These are phyloP conservation scores for Listrodromus nycthemerus DNA, from an alignment of 2,888 invertebrate species.

Conservation along the genomic window DNA sequence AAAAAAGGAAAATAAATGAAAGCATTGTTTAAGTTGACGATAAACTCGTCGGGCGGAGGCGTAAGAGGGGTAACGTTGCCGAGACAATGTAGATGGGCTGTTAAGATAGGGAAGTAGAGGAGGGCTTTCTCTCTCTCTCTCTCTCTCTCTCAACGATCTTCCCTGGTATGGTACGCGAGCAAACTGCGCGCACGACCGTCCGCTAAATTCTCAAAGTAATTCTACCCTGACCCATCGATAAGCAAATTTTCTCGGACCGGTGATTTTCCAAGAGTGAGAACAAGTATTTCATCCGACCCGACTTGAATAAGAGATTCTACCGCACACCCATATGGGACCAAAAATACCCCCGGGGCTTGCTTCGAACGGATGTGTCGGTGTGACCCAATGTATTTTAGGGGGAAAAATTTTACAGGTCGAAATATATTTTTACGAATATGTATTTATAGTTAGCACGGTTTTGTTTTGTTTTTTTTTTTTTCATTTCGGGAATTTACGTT, in stretches of 20 bases:
- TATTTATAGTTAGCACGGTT: too few relatives aligned
- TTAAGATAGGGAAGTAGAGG: conserved; percentile 80
- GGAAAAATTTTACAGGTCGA: too few relatives aligned
- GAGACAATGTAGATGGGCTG: conserved; percentile 83
- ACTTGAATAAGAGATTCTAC: background rate
- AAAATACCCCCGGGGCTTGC: background rate
- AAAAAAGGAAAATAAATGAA: conserved; percentile 69
- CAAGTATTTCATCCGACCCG: conserved; percentile 8
- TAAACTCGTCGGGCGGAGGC: conserved; percentile 73
- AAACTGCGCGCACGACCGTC: conserved; percentile 19
- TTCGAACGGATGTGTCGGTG: too few relatives aligned
- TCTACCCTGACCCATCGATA: conserved; percentile 50
- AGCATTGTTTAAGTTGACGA: conserved; percentile 76
- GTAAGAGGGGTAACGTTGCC: conserved; percentile 70
- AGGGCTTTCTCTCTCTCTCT: conserved; percentile 45
- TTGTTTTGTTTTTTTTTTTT: too few relatives aligned
- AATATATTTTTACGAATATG: too few relatives aligned
- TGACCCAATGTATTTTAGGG: too few relatives aligned
- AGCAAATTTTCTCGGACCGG: conserved; percentile 51
- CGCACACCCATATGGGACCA: background rate
- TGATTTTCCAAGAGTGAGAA: conserved; percentile 25
- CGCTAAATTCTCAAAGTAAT: conserved; percentile 39
- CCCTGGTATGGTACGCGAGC: background rate
- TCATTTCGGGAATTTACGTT: too few relatives aligned
- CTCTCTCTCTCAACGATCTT: conserved; percentile 10